Evolutionary conservation across 2,113 vertebrate species (phyloP).

Genomic region (Plectropomus leopardus): DNA sequence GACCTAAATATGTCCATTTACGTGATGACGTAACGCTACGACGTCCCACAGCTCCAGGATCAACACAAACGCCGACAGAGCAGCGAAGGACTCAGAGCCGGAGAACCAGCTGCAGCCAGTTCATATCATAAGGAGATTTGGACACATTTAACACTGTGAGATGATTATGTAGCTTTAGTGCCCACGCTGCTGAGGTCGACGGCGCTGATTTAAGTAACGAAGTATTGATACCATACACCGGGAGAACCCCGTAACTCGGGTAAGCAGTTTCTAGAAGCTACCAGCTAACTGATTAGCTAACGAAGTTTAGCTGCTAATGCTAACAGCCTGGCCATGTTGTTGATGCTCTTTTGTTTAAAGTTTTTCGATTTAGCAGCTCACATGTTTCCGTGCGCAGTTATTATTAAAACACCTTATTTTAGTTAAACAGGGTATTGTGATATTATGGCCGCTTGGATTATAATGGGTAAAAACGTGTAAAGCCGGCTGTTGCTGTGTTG

Average conservation of each 20-base stretch:
- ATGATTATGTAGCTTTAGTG: not conserved
- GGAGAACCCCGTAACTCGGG: constrained; percentile 51
- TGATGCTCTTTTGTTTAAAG: constrained; percentile 66
- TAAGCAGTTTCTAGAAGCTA: constrained; percentile 66
- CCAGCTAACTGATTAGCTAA: constrained; percentile 42
- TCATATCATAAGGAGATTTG: not conserved
- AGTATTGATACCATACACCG: not conserved
- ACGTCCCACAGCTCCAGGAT: constrained; percentile 32
- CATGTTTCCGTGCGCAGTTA: rapidly evolving
- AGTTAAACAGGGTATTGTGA: rapidly evolving
- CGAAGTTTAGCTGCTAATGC: constrained; percentile 57
- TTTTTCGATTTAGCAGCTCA: not conserved
- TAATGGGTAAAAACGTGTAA: not conserved
- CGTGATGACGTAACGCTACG: constrained; percentile 67
- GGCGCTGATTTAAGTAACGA: not conserved
- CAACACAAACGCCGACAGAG: constrained; percentile 65
- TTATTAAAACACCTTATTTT: rapidly evolving
- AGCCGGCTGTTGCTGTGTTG: constrained; percentile 32
- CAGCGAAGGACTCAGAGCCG: constrained; percentile 32
- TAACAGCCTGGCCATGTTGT: constrained; percentile 65
- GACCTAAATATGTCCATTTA: constrained; percentile 9
- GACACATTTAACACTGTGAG: not conserved
- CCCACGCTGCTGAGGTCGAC: not conserved
- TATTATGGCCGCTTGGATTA: rapidly evolving
- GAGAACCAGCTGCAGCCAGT: constrained; percentile 18